These are phyloP conservation scores for Brachyistius frenatus DNA, from an alignment of 2,113 vertebrate genomes.

Conservation along the genomic window DNA sequence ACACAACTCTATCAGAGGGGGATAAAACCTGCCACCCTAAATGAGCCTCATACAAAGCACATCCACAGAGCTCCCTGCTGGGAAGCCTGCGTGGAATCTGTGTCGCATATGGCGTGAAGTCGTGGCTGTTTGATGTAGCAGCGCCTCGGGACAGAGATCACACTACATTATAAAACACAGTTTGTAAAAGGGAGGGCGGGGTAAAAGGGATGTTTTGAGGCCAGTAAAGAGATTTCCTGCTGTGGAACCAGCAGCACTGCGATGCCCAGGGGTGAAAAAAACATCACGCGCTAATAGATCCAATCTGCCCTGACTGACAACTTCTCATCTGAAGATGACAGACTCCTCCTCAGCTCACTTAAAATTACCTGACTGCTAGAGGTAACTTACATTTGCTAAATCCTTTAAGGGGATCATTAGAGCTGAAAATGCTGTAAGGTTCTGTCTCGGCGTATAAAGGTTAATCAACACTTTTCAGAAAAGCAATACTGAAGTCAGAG, in stretches of 20 bases:
- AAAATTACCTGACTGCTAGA: slow-evolving; percentile 13
- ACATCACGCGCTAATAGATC: slow-evolving; percentile 68
- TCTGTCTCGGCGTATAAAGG: background rate
- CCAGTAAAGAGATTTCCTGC: slow-evolving; percentile 76
- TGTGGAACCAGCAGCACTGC: slow-evolving; percentile 56
- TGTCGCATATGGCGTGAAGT: slow-evolving; percentile 65
- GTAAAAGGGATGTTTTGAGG: slow-evolving; percentile 55
- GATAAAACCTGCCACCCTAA: slow-evolving; percentile 44
- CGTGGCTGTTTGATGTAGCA: slow-evolving; percentile 70
- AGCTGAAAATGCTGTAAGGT: background rate
- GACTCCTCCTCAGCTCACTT: slow-evolving; percentile 32
- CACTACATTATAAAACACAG: slow-evolving; percentile 77
- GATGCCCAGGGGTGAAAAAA: slow-evolving; percentile 55
- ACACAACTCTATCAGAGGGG: slow-evolving; percentile 33
- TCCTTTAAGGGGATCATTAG: background rate
- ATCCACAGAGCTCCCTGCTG: slow-evolving; percentile 46
- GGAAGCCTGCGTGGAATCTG: slow-evolving; percentile 60
- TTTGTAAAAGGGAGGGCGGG: slow-evolving; percentile 65
- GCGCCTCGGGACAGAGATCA: slow-evolving; percentile 76
- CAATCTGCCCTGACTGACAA: slow-evolving; percentile 65
- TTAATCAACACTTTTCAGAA: background rate
- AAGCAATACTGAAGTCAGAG: background rate
- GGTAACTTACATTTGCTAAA: slow-evolving; percentile 1
- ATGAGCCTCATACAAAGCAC: slow-evolving; percentile 57
- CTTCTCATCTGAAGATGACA: slow-evolving; percentile 30